Percentiles rank a stretch among this genome's conserved stretches.
Evolutionary conservation across 2,113 vertebrate species (phyloP).

Genomic region (Illadopsis cleaveri): DNA sequence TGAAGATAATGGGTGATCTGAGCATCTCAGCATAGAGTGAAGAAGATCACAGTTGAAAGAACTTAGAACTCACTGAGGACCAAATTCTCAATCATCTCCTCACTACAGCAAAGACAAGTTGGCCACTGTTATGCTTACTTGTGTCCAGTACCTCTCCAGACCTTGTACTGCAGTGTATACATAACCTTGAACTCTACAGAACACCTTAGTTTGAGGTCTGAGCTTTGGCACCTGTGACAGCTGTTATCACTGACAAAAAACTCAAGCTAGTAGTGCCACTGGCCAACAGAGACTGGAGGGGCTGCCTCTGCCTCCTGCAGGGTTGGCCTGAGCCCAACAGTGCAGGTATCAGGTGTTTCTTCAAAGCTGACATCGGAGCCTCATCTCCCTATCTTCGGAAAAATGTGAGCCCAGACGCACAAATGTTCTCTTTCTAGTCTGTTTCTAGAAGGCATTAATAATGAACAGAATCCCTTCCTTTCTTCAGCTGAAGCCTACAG

Average conservation of each 20-base stretch:
- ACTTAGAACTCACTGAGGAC: background rate
- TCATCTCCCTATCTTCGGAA: background rate
- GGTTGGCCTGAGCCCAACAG: background rate
- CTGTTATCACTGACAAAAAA: background rate
- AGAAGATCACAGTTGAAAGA: background rate
- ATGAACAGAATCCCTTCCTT: background rate
- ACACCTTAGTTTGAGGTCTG: background rate
- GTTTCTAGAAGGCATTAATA: background rate
- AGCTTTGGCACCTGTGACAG: background rate
- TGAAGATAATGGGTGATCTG: background rate
- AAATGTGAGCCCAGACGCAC: background rate
- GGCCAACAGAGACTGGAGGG: background rate
- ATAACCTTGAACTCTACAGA: background rate
- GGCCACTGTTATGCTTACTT: background rate
- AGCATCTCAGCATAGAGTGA: background rate
- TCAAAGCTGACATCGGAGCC: background rate
- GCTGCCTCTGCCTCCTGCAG: background rate
- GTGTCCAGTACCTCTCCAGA: background rate
- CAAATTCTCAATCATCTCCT: background rate
- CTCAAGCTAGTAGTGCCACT: background rate
- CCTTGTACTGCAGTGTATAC: background rate
- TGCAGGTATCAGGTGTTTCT: background rate
- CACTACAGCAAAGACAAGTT: background rate
- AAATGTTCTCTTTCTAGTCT: background rate
- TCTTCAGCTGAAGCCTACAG: background rate